Evolutionary conservation across 2,888 invertebrate species (phyloP).

Genomic region (Atherix ibis): DNA sequence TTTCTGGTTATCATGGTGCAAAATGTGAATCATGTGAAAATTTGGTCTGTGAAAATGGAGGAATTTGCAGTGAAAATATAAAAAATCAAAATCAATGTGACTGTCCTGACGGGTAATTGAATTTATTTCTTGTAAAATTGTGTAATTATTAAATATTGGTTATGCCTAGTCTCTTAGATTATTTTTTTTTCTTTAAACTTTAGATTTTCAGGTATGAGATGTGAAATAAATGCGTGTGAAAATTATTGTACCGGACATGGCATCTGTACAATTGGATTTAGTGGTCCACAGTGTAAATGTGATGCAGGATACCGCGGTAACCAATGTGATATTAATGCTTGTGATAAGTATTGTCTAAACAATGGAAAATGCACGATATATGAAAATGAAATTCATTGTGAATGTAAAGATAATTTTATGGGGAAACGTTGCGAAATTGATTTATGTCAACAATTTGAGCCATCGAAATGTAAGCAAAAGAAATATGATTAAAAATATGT

Average conservation of each 20-base stretch:
- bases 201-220: conserved; percentile 37
- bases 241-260: conserved; percentile 42
- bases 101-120: conserved; percentile 37
- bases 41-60: conserved; percentile 43
- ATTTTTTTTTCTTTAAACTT: conserved; percentile 1
- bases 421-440: conserved; percentile 38
- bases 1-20: conserved; percentile 35
- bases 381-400: conserved; percentile 25
- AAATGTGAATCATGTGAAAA: conserved; percentile 43
- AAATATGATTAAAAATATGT: background rate
- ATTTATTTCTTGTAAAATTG: too few relatives aligned
- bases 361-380: conserved; percentile 26
- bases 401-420: conserved; percentile 32
- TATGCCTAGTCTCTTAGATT: too few relatives aligned
- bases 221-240: conserved; percentile 42
- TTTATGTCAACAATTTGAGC: conserved; percentile 32
- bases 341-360: conserved; percentile 37
- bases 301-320: conserved; percentile 26
- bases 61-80: conserved; percentile 36
- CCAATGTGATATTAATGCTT: conserved; percentile 38
- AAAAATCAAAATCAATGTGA: conserved; percentile 35
- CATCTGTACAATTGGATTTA: conserved; percentile 24
- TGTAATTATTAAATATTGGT: too few relatives aligned
- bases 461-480: conserved; percentile 21
- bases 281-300: conserved; percentile 27